Percentiles rank a stretch among this genome's conserved stretches.
These are phyloP conservation scores for Cataglyphis albicans DNA, from an alignment of 2,888 invertebrate genomes.

Conservation along the genomic window DNA sequence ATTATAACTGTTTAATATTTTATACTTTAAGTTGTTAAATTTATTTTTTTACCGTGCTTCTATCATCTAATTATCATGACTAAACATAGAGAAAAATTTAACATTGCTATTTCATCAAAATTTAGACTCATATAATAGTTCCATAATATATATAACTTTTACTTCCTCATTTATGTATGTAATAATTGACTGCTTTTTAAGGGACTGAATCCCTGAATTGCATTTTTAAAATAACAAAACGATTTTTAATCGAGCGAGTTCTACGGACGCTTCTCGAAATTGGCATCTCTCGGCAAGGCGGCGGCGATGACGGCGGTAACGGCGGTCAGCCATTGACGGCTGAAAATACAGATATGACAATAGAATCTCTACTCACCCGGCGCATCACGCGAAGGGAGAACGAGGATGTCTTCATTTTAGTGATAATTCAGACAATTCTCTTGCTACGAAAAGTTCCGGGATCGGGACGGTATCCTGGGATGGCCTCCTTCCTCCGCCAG, in stretches of 20 bases:
- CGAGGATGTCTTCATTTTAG: constrained; percentile 92
- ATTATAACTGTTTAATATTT: background rate
- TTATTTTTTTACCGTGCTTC: background rate
- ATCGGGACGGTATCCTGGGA: constrained; percentile 3
- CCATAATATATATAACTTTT: background rate
- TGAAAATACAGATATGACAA: constrained; percentile 31
- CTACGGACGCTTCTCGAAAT: constrained; percentile 29
- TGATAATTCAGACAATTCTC: constrained; percentile 77
- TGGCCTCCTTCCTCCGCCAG: constrained; percentile 11
- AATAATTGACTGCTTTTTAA: background rate
- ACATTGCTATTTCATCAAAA: background rate
- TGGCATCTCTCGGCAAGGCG: constrained; percentile 4
- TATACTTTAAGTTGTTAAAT: background rate
- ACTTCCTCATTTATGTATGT: background rate
- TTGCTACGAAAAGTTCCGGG: constrained; percentile 41
- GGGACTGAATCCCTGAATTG: background rate
- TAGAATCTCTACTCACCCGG: constrained; percentile 88
- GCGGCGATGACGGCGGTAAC: background rate
- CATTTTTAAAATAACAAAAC: background rate
- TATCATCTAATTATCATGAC: background rate
- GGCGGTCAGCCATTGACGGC: constrained; percentile 27
- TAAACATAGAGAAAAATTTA: background rate
- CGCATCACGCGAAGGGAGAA: constrained; percentile 93
- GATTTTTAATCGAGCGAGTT: constrained; percentile 16
- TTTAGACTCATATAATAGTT: background rate